Evolutionary conservation across 2,888 invertebrate genomes (phyloP).

Genomic region (Bombyx huttoni): DNA sequence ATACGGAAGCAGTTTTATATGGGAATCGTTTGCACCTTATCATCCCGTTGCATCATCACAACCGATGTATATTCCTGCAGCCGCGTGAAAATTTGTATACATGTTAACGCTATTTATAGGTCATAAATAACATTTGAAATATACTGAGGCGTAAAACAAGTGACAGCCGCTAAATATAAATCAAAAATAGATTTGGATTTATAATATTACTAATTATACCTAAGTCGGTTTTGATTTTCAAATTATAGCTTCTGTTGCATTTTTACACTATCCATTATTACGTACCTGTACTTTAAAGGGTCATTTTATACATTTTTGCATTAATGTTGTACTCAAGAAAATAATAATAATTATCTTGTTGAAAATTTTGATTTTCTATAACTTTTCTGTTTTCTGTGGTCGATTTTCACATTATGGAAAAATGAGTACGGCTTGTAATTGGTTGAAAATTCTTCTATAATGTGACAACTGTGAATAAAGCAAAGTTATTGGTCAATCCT

Average conservation of each 20-base stretch:
- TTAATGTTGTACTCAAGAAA: constrained; percentile 20
- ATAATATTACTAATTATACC: background rate
- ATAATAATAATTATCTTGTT: constrained; percentile 9
- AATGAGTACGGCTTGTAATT: no score
- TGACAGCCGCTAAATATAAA: constrained; percentile 64
- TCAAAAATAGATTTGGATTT: constrained; percentile 22
- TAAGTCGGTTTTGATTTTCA: background rate
- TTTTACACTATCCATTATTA: background rate
- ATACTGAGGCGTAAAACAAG: constrained; percentile 63
- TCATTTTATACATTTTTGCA: constrained; percentile 32
- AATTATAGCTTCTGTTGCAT: background rate
- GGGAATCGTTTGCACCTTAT: constrained; percentile 53
- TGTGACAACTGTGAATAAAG: no score
- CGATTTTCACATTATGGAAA: constrained; percentile 11
- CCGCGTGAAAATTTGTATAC: constrained; percentile 44
- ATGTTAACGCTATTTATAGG: constrained; percentile 19
- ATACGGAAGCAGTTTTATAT: constrained; percentile 15
- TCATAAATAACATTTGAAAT: constrained; percentile 23
- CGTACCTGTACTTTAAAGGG: constrained; percentile 47
- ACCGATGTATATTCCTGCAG: constrained; percentile 49
- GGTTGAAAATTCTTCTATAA: no score
- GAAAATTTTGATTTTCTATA: constrained; percentile 31
- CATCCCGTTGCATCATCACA: constrained; percentile 67
- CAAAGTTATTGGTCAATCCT: no score
- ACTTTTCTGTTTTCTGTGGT: constrained; percentile 44